Evolutionary conservation across 2,113 vertebrate genomes (phyloP).

Genomic region (Aspiorhynchus laticeps): DNA sequence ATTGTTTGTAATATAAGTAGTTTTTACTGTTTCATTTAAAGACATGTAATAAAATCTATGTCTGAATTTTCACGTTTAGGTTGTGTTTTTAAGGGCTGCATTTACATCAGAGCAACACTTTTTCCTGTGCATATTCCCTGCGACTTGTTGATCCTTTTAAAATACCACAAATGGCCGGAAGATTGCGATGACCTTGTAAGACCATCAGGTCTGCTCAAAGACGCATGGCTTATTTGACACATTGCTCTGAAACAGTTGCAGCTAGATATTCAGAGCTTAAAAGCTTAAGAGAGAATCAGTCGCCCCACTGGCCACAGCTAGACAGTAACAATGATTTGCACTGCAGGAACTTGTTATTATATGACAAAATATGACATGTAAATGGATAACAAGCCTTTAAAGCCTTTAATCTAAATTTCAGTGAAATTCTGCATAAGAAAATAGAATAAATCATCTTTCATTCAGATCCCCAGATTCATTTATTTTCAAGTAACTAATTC

Average conservation of each 20-base stretch:
- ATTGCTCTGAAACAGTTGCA: neutral
- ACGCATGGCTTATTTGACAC: slow-evolving; percentile 13
- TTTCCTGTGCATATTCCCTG: neutral
- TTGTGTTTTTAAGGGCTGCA: neutral
- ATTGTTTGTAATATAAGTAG: neutral
- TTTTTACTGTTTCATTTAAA: slow-evolving; percentile 11
- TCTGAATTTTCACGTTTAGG: neutral
- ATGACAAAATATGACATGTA: neutral
- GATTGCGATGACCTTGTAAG: slow-evolving; percentile 13
- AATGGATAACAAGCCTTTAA: neutral
- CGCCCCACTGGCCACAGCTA: neutral
- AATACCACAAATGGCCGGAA: neutral
- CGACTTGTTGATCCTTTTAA: slow-evolving; percentile 4
- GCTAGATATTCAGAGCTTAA: neutral
- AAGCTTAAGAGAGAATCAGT: slow-evolving; percentile 2
- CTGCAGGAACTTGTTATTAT: neutral
- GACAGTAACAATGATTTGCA: slow-evolving; percentile 2
- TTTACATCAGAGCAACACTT: slow-evolving; percentile 18
- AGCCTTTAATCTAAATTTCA: neutral
- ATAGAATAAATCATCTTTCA: neutral
- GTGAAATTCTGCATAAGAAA: neutral
- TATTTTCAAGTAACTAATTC: neutral
- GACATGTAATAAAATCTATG: slow-evolving; percentile 25
- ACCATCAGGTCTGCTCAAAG: neutral
- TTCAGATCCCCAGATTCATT: neutral